Evolutionary conservation across 1,140 invertebrate genomes (phyloP), one percentile per base, ranked within the genome.

Genomic region (Laupala kohalensis): DNA sequence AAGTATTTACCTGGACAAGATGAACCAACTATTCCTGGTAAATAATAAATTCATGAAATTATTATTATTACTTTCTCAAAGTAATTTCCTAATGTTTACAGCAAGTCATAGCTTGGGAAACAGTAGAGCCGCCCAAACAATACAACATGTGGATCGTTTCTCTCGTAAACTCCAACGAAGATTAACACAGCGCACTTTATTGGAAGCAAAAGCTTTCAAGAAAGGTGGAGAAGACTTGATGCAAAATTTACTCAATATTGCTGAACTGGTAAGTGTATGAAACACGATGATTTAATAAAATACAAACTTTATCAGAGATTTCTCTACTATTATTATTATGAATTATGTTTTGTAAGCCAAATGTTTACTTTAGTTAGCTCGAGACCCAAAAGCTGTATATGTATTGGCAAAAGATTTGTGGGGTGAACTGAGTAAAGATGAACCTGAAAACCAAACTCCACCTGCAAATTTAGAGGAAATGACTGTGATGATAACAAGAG

Each of bases 361-460:
- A 23, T 26, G 6, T 1, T 27, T 27, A 13, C 5, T 67, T 92
- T 90, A 80, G 71, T 29, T 92, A 72, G 88, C 87, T 5, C 91
- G 86, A 64, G 90, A 92, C 80, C 91, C 91, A 0, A 90, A 86
- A 74, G 78, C 88, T 37, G 90, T 91, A n/a, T 83, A 86, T 76
- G 80, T 88, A 76, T 91, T 91, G 77, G 88, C 88, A 3, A 87
- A 86, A 73, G 87, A 88, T 73, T 77, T 92, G 6, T 92, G 90
- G 88, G 77, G 77, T 0, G 83, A 85, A 12, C 79, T 93, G 29
- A 92, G 90, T 75, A 80, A 87, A 72, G 86, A 90, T 24, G 91
- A 93, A 76, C 91, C 91, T 0, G 91, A 92, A 79, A 93, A 93
- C 80, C 91, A 93, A 79, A 88, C 89, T 1, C 84, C 90, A 67